phyloP scores from a whole-genome alignment of 2,888 invertebrate species.

The Eristalinus sepulchralis region DNA sequence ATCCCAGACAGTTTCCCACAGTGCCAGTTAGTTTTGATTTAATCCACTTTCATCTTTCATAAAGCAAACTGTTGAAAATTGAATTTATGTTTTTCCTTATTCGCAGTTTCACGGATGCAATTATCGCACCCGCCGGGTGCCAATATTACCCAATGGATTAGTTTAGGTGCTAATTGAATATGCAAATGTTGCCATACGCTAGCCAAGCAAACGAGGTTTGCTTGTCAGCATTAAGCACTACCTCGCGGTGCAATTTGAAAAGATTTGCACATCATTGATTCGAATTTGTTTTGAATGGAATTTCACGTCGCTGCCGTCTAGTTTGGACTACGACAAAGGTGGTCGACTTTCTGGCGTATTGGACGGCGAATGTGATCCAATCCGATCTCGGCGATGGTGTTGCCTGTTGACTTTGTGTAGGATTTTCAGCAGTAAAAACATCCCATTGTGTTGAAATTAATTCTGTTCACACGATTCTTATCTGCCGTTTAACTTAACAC shows the following conservation, averaged over 20 bases:
- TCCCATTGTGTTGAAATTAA: neutral
- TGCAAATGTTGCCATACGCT: constrained; percentile 33
- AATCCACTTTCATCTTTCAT: neutral
- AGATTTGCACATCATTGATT: constrained; percentile 30
- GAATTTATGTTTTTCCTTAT: neutral
- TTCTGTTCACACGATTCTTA: neutral
- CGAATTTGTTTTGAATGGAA: neutral
- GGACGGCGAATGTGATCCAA: neutral
- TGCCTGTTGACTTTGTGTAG: neutral
- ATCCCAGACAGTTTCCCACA: too few species aligned
- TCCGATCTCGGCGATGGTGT: neutral
- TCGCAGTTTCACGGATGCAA: neutral
- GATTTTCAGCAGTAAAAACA: neutral
- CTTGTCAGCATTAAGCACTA: neutral
- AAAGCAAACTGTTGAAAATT: neutral
- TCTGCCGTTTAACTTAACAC: neutral
- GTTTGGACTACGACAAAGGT: constrained; percentile 2
- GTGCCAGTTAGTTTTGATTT: neutral
- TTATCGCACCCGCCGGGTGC: neutral
- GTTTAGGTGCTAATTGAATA: constrained; percentile 18
- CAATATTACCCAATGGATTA: constrained; percentile 10
- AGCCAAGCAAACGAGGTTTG: neutral
- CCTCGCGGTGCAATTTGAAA: constrained; percentile 2
- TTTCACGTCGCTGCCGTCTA: neutral
- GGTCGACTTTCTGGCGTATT: constrained; percentile 11